Conservation (phyloP, 2,888 invertebrate genomes). For the Petrolisthes manimaculis region DNA sequence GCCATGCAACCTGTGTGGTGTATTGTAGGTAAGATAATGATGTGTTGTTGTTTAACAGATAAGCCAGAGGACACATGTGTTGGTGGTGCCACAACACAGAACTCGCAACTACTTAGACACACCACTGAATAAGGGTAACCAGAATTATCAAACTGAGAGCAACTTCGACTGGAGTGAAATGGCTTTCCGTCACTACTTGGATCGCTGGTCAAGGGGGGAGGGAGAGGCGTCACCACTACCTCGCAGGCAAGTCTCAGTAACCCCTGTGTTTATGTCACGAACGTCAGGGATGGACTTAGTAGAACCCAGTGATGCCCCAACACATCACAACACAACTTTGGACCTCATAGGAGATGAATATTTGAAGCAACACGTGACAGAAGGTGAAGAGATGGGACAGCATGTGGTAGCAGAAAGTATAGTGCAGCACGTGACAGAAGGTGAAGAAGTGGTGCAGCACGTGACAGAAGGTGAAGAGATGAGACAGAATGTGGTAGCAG, state of each 20-base stretch:
- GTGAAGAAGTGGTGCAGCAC: too few relatives aligned
- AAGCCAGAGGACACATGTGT: constrained; percentile 14
- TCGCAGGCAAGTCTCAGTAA: background rate
- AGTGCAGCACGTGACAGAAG: too few relatives aligned
- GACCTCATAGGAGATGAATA: too few relatives aligned
- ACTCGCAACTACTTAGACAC: background rate
- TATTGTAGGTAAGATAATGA: background rate
- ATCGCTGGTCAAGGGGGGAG: background rate
- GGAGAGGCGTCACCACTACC: background rate
- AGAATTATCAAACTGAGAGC: background rate
- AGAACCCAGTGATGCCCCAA: too few relatives aligned
- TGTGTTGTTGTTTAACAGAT: constrained; percentile 5
- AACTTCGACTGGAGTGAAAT: constrained; percentile 30
- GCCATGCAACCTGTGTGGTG: background rate
- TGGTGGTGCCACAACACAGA: constrained; percentile 23
- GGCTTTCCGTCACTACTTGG: constrained; percentile 15
- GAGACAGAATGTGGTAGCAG: too few relatives aligned
- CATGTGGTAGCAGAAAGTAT: too few relatives aligned
- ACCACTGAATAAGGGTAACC: background rate
- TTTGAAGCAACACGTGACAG: too few relatives aligned
- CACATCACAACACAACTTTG: too few relatives aligned
- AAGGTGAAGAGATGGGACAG: too few relatives aligned
- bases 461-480: too few relatives aligned
- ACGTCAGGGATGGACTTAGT: too few relatives aligned
- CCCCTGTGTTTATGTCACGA: too few relatives aligned